A percentile compares a stretch with the other conserved stretches of the same genome.
Conservation (phyloP, 2,888 invertebrate genomes). For the Strigamia transsilvanica region DNA sequence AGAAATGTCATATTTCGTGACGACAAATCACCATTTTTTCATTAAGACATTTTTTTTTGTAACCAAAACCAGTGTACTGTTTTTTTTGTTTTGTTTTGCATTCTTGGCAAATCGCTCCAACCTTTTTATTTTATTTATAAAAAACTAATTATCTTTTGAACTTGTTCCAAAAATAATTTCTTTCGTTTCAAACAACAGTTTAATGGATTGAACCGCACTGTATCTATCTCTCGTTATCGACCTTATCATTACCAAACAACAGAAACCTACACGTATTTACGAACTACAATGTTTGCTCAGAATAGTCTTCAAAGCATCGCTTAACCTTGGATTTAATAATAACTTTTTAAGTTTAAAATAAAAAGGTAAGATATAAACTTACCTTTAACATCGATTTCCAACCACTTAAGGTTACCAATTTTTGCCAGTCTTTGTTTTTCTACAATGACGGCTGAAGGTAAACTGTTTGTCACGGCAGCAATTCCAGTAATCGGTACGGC, state of each 20-base stretch:
- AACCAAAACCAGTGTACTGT: no score
- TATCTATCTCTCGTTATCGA: background rate
- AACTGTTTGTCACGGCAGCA: background rate
- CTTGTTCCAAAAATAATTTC: background rate
- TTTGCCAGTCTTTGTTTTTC: background rate
- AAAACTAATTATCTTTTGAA: no score
- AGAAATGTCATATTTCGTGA: no score
- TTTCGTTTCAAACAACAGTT: no score
- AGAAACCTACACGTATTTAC: background rate
- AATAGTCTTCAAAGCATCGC: background rate
- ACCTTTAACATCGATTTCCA: background rate
- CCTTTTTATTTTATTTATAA: no score
- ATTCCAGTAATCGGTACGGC: background rate
- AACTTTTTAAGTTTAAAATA: background rate
- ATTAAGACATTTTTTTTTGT: no score
- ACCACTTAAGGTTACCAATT: background rate
- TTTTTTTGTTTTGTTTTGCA: no score
- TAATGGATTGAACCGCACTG: background rate
- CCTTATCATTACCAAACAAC: background rate
- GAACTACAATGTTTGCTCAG: background rate
- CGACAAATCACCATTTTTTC: no score
- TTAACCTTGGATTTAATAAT: background rate
- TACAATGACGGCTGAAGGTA: background rate
- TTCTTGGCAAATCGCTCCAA: no score
- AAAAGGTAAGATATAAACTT: background rate